Evolutionary conservation across 2,797 vertebrate genomes (phyloP).

Genomic region (Loriculus beryllinus): DNA sequence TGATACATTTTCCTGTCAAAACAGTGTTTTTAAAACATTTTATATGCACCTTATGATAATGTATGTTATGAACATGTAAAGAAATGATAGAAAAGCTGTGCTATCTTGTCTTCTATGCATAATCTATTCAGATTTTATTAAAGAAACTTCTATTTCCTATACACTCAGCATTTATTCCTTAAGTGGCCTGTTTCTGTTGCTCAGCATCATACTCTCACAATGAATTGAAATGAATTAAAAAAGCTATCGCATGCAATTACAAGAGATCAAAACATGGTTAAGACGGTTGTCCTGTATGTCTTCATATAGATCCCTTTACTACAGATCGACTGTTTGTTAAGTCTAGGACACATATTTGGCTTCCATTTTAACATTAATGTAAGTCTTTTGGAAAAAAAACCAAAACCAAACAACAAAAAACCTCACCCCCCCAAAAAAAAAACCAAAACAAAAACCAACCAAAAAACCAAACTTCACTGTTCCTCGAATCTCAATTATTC

Average conservation of each 20-base stretch:
- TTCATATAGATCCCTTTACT: background rate
- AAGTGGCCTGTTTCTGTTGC: background rate
- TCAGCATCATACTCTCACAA: background rate
- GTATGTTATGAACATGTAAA: background rate
- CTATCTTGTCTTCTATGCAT: background rate
- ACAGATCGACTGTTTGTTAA: background rate
- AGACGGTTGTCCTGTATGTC: background rate
- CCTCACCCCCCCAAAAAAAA: rapidly evolving
- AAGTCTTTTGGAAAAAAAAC: background rate
- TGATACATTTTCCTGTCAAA: background rate
- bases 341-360: background rate
- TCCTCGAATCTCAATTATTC: background rate
- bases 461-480: background rate
- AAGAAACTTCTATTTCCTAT: background rate
- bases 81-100: background rate
- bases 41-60: background rate
- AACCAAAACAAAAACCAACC: rapidly evolving
- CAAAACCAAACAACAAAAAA: background rate
- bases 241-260: background rate
- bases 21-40: background rate
- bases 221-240: background rate
- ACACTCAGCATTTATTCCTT: background rate
- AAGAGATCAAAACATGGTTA: background rate
- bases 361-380: background rate
- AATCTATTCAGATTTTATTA: background rate